These are phyloP conservation scores for Acrobasis repandana DNA, from an alignment of 2,888 invertebrate genomes.

Conservation along the genomic window DNA sequence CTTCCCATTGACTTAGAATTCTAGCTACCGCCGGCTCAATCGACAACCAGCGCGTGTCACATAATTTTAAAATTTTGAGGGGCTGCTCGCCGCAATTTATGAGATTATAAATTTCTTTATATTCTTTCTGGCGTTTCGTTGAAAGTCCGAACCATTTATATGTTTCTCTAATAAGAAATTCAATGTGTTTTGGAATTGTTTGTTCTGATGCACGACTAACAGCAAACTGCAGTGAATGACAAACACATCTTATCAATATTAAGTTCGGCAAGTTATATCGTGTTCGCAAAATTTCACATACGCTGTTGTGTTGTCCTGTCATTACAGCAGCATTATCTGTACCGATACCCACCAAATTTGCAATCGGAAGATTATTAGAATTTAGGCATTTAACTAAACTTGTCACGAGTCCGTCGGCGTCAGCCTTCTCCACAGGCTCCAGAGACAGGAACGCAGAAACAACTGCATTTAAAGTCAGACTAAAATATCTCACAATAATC, in stretches of 20 bases:
- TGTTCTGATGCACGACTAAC: conserved; percentile 40
- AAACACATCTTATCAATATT: conserved; percentile 36
- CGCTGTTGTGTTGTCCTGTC: conserved; percentile 43
- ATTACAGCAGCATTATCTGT: conserved; percentile 49
- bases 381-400: conserved; percentile 30
- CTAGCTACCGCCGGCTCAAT: conserved; percentile 37
- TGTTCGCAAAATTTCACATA: conserved; percentile 37
- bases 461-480: conserved; percentile 21
- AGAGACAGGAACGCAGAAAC: conserved; percentile 29
- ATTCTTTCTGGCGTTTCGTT: conserved; percentile 34
- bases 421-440: conserved; percentile 28
- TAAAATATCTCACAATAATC: conserved; percentile 25
- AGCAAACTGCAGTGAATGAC: conserved; percentile 43
- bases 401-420: conserved; percentile 33
- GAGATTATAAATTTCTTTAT: conserved; percentile 36
- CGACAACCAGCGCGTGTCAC: too few relatives aligned
- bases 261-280: conserved; percentile 35
- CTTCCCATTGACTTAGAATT: conserved; percentile 42
- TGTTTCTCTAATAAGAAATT: conserved; percentile 44
- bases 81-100: conserved; percentile 43
- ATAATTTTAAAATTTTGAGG: conserved; percentile 35
- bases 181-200: conserved; percentile 42
- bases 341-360: conserved; percentile 42
- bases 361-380: conserved; percentile 24
- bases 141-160: conserved; percentile 44